Evolutionary conservation across 2,888 invertebrate genomes (phyloP), one percentile per base, ranked within the genome.

Genomic region (Micropterix aruncella): DNA sequence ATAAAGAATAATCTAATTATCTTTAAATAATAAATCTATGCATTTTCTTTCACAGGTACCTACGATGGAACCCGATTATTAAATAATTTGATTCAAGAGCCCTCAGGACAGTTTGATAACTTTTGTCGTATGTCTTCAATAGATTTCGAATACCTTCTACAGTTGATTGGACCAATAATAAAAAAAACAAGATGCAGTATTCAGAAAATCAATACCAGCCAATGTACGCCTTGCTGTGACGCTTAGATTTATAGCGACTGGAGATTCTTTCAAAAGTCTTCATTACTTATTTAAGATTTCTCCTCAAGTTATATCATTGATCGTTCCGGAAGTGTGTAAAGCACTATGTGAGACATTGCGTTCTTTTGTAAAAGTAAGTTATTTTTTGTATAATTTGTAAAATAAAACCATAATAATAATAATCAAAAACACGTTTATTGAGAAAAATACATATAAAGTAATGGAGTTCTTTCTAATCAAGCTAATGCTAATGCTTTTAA

Each of bases 301-400:
- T 38, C 42, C 37, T 41, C 48, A 48, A 48, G 41, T 47, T 40
- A 48, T 48, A 27, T 48, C 47, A 41, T 18, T 40, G 42, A 48
- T 48, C 36, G 41, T 48, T 39, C 47, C 47, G 18, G 48, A 48
- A 48, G 48, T 48, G 37, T 48, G 48, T 47, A 39, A 45, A 40
- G 49, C 49, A 41, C 43, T 50, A 38, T 44, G 40, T 42, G 43
- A 48, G 41, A 41, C 44, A 46, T 41, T 46, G 41, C 43, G 44
- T 43, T 43, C 40, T 43, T 44, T 40, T 48, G 47, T 50, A 43
- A 50, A 50, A 46, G 47, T 50, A 46, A 50, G 44, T 50, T 44
- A 36, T 44, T 43, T 38, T 19, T 37, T 9, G 27, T 36, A 38
- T 41, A 18, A 45, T n/a, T n/a, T n/a, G n/a, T n/a, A n/a, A n/a